These are phyloP conservation scores for Acestrorhynchus altus DNA, from an alignment of 2,797 vertebrate species.

Conservation along the genomic window DNA sequence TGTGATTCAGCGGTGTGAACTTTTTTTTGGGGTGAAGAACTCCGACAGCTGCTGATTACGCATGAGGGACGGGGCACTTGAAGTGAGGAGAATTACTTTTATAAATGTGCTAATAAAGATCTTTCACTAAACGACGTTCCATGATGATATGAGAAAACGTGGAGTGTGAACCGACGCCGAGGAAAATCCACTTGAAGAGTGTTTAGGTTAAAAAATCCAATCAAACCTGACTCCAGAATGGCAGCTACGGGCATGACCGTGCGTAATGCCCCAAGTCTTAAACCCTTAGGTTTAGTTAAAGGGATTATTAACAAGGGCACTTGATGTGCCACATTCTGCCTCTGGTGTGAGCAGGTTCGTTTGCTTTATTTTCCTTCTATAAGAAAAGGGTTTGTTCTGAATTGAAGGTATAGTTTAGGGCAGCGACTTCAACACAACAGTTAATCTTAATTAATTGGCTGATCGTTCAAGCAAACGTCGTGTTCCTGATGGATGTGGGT, in stretches of 20 bases:
- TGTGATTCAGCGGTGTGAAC: slow-evolving; percentile 59
- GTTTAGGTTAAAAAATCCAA: slow-evolving; percentile 29
- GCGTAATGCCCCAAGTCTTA: slow-evolving; percentile 11
- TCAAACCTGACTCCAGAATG: slow-evolving; percentile 26
- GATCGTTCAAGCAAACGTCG: slow-evolving; percentile 4
- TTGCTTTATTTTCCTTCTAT: background rate
- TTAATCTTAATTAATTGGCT: slow-evolving; percentile 27
- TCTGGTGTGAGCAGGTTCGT: background rate
- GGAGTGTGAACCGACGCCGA: background rate
- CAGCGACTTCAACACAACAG: background rate
- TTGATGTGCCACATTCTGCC: background rate
- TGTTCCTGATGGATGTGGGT: background rate
- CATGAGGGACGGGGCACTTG: slow-evolving; percentile 67
- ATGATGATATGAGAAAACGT: slow-evolving; percentile 31
- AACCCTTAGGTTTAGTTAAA: background rate
- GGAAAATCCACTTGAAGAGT: background rate
- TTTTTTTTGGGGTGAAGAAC: slow-evolving; percentile 61
- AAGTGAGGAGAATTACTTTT: slow-evolving; percentile 84
- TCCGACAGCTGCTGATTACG: slow-evolving; percentile 64
- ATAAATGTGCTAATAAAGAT: slow-evolving; percentile 97
- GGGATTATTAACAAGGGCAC: background rate
- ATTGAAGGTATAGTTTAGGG: background rate
- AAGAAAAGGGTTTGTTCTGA: too few relatives aligned
- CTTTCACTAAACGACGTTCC: slow-evolving; percentile 83
- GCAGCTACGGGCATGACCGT: slow-evolving; percentile 19